phyloP scores from a whole-genome alignment of 2,113 vertebrate genomes.

The Arenaria interpres region DNA sequence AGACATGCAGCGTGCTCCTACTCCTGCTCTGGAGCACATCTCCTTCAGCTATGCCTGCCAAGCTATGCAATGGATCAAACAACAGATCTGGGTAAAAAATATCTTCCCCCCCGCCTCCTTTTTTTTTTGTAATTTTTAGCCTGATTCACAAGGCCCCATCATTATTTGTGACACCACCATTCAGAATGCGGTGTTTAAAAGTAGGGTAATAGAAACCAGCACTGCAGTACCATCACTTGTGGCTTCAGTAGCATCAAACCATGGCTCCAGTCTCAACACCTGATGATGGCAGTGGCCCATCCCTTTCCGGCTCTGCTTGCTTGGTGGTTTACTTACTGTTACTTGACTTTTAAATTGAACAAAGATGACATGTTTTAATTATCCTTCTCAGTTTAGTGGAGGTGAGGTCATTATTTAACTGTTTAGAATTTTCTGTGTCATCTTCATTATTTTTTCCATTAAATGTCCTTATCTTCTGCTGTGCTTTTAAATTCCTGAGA shows the following conservation, averaged over 20 bases:
- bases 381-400: not conserved
- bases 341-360: not conserved
- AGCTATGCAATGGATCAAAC: not conserved
- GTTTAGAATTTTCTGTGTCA: not conserved
- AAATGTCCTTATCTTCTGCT: not conserved
- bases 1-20: not conserved
- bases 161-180: not conserved
- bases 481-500: not conserved
- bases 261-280: not conserved
- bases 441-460: not conserved
- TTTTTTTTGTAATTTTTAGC: not conserved
- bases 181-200: not conserved
- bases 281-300: not conserved
- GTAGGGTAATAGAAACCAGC: not conserved
- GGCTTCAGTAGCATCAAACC: not conserved
- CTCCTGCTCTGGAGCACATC: not conserved
- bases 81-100: not conserved
- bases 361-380: not conserved
- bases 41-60: not conserved
- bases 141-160: not conserved
- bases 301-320: not conserved
- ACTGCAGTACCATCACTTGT: not conserved
- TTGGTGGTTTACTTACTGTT: not conserved
- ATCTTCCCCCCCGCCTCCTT: accelerated
- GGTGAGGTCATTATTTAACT: not conserved